phyloP scores from a whole-genome alignment of 2,113 vertebrate genomes.

The Aleadryas rufinucha region DNA sequence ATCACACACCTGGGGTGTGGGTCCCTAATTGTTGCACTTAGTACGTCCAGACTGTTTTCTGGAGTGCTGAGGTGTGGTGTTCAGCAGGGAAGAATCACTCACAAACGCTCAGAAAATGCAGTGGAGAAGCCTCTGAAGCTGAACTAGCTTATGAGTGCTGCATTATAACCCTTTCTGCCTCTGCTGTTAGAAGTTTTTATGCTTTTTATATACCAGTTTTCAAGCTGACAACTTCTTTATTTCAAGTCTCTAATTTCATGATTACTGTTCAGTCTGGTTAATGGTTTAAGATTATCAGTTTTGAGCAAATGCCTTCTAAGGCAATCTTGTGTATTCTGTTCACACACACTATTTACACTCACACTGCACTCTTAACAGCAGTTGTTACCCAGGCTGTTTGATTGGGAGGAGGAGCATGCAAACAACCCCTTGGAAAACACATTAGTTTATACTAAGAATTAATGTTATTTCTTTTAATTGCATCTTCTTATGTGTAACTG shows the following conservation, averaged over 20 bases:
- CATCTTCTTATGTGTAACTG: not conserved
- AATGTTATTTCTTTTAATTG: not conserved
- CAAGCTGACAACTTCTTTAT: not conserved
- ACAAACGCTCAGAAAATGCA: not conserved
- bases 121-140: not conserved
- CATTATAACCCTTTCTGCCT: not conserved
- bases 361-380: not conserved
- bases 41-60: not conserved
- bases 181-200: not conserved
- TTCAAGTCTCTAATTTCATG: not conserved
- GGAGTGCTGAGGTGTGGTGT: no score
- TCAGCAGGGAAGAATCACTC: not conserved
- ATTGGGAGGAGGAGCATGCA: not conserved
- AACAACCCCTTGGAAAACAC: not conserved
- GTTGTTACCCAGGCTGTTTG: not conserved
- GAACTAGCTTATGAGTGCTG: not conserved
- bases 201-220: not conserved
- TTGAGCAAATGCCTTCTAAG: not conserved
- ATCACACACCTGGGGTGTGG: not conserved
- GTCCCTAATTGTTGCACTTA: not conserved
- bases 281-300: not conserved
- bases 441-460: not conserved
- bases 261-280: not conserved
- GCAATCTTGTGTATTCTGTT: not conserved
- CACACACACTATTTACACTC: not conserved